A percentile compares a stretch with the other conserved stretches of the same genome.
Conservation (phyloP, 2,113 vertebrate species). For the Dolichotis patagonum region DNA sequence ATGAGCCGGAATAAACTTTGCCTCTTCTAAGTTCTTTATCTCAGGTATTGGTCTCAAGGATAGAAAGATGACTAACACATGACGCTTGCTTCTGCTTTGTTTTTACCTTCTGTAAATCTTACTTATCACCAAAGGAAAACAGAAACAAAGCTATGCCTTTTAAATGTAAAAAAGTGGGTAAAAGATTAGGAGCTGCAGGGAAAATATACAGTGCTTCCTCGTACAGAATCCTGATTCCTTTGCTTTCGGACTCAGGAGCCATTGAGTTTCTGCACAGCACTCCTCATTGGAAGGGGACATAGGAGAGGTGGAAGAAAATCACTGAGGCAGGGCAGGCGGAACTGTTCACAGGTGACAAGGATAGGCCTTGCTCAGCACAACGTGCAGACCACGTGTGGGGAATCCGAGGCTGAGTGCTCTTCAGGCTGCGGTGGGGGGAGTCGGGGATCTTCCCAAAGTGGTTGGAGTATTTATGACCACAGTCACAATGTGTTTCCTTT, state of each 20-base stretch:
- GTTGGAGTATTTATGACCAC: not conserved
- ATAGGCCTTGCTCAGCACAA: rapidly evolving
- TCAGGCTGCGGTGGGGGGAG: not conserved
- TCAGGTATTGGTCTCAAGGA: not conserved
- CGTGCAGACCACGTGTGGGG: no score
- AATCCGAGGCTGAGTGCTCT: not conserved
- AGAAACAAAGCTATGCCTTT: not conserved
- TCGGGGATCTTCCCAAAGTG: not conserved
- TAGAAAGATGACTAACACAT: not conserved
- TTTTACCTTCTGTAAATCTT: not conserved
- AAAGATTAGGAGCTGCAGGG: not conserved
- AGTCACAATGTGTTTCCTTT: slow-evolving; percentile 63
- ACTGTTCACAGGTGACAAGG: not conserved
- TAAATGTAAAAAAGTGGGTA: not conserved
- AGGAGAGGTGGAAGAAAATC: no score
- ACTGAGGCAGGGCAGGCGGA: not conserved
- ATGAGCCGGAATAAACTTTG: not conserved
- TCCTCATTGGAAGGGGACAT: not conserved
- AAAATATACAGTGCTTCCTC: not conserved
- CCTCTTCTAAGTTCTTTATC: not conserved
- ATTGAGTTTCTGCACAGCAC: not conserved
- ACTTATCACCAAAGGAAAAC: not conserved
- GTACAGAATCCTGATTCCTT: not conserved
- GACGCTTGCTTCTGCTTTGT: rapidly evolving
- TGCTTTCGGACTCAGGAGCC: not conserved